Evolutionary conservation across 2,888 invertebrate species (phyloP).

Genomic region (Chelonus formosanus): DNA sequence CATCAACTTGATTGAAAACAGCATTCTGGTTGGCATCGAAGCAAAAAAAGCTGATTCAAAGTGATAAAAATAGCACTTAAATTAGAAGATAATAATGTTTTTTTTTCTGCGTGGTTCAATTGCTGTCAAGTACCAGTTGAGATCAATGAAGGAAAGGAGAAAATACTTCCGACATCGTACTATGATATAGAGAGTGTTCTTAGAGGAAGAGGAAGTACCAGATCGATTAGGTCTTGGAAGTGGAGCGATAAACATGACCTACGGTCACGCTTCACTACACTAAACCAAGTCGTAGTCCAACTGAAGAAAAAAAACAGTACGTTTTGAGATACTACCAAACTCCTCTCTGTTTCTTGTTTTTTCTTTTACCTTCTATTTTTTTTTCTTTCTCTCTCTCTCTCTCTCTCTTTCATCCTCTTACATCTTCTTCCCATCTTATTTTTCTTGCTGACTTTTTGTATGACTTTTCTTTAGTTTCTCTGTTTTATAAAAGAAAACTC

Average conservation of each 20-base stretch:
- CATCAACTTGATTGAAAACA: too few relatives aligned
- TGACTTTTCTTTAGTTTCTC: background rate
- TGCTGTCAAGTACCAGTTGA: background rate
- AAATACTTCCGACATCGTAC: conserved; percentile 24
- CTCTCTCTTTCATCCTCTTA: conserved; percentile 6
- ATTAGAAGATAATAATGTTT: too few relatives aligned
- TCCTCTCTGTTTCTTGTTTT: conserved; percentile 21
- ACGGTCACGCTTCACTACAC: conserved; percentile 49
- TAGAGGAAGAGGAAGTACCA: conserved; percentile 37
- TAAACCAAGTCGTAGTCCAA: conserved; percentile 29
- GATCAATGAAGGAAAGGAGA: conserved; percentile 13
- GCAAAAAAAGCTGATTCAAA: too few relatives aligned
- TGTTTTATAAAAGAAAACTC: conserved; percentile 21
- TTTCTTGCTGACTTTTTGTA: background rate
- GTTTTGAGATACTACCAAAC: conserved; percentile 15
- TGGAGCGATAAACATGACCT: conserved; percentile 48
- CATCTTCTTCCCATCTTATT: conserved; percentile 9
- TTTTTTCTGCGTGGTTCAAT: background rate
- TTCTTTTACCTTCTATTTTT: conserved; percentile 1
- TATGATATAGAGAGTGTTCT: conserved; percentile 17
- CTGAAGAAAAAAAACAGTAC: conserved; percentile 15
- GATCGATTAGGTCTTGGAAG: conserved; percentile 53
- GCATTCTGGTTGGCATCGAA: too few relatives aligned
- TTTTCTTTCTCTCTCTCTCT: conserved; percentile 1
- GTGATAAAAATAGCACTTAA: too few relatives aligned